phyloP scores from a whole-genome alignment of 2,113 vertebrate genomes.

The Salvator merianae region DNA sequence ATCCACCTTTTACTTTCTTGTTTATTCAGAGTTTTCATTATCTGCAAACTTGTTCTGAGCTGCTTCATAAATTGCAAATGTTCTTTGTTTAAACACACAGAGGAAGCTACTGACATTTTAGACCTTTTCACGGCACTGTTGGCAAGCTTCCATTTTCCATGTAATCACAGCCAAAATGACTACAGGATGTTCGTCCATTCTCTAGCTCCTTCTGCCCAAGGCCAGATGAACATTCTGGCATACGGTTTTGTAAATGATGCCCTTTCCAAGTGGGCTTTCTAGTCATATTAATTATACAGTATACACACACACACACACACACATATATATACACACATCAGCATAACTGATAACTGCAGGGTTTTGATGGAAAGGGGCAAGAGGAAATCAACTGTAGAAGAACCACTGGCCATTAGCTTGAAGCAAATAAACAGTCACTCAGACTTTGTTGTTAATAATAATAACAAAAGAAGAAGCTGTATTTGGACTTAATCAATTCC shows the following conservation, averaged over 20 bases:
- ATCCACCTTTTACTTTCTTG: constrained; percentile 16
- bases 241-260: constrained; percentile 24
- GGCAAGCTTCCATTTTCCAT: constrained; percentile 36
- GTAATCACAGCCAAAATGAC: constrained; percentile 43
- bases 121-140: constrained; percentile 21
- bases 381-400: constrained; percentile 24
- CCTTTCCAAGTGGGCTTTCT: constrained; percentile 46
- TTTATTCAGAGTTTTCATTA: constrained; percentile 34
- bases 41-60: constrained; percentile 27
- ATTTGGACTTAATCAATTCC: neutral
- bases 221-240: constrained; percentile 44
- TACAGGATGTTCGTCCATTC: constrained; percentile 32
- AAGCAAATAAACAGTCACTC: constrained; percentile 28
- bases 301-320: too few relatives aligned
- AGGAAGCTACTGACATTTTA: constrained; percentile 37
- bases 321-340: too few relatives aligned
- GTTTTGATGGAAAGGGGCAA: constrained; percentile 1
- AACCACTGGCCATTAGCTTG: neutral
- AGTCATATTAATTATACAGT: constrained; percentile 31
- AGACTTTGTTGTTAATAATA: too few relatives aligned
- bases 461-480: constrained; percentile 39
- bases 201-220: constrained; percentile 31
- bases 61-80: constrained; percentile 45
- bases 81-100: constrained; percentile 39
- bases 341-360: constrained; percentile 5